Evolutionary conservation across 2,888 invertebrate species (phyloP), one percentile per base, ranked within the genome.

Genomic region (Calliphora vomitoria): DNA sequence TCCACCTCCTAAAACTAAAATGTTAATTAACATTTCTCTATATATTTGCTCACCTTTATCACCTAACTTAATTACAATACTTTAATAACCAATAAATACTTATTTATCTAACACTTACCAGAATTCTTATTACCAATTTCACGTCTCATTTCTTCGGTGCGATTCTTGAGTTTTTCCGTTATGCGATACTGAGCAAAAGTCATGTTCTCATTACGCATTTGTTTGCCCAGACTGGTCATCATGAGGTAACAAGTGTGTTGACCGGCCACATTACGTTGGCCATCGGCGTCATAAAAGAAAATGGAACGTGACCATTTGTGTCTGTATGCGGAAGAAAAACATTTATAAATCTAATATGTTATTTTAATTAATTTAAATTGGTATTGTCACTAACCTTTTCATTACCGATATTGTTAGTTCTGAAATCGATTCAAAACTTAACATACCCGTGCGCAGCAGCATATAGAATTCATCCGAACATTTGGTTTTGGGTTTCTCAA

Each of bases 391-490:
- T 94, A 92, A 97, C 97, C 95, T 95, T 88, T 95, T 93, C 95
- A 97, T 95, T 47, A 97, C 93, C 25, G 95, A 94, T 82, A 96
- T 95, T 89, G 97, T 95, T 91, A 97, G 96, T 90, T 96, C 95
- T 0, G 96, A 95, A 89, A 97, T 94, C 79, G 97, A 96, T 90
- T 96, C 94, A 90, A 97, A 97, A 41, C 97, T 96, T 55, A 97
- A 93, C 35, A 95, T 95, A 0, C 98, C 97, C 13, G 96, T 95
- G 80, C 97, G 95, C 4, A 97, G 95, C 50, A 97, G 94, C 95
- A 97, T 96, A 91, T 96, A 97, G 92, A 96, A 98, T 93, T 98
- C 97, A 89, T 97, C 95, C 0, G 94, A 93, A 90, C 96, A 96
- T 3, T 94, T 94, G 1, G 95, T 96, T 92, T 98, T 98, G 20